phyloP scores from a whole-genome alignment of 1,140 invertebrate species.

The Drosophila orena region DNA sequence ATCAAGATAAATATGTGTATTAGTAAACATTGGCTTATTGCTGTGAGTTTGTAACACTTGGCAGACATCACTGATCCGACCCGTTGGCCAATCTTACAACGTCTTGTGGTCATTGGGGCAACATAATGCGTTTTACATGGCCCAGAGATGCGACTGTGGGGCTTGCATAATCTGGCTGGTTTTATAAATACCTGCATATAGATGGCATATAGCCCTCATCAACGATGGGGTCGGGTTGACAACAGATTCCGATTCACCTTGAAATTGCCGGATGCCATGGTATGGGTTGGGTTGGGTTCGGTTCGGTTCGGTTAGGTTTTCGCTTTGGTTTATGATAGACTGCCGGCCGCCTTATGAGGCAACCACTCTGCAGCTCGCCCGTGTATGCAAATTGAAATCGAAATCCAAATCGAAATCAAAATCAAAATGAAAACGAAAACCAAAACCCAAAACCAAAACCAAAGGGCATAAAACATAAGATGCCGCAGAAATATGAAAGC shows the following conservation, averaged over 20 bases:
- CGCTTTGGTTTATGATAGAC: constrained; percentile 38
- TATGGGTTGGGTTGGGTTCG: neutral
- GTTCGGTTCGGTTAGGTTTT: constrained; percentile 9
- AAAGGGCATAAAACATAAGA: constrained; percentile 10
- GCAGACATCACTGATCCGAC: constrained; percentile 16
- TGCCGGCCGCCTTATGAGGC: constrained; percentile 39
- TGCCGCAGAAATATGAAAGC: constrained; percentile 32
- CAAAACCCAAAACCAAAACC: constrained; percentile 6
- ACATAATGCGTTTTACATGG: constrained; percentile 14
- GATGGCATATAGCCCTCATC: constrained; percentile 14
- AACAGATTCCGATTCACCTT: constrained; percentile 46
- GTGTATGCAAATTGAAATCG: constrained; percentile 45
- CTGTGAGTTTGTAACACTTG: neutral
- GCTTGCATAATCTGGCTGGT: constrained; percentile 16
- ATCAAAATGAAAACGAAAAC: neutral
- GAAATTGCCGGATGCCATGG: constrained; percentile 17
- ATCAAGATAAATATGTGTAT: neutral
- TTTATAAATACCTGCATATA: neutral
- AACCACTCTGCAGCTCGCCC: constrained; percentile 15
- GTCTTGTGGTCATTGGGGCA: constrained; percentile 22
- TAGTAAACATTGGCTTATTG: neutral
- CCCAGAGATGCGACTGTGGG: neutral
- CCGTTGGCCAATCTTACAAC: constrained; percentile 37
- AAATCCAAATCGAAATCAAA: constrained; percentile 2
- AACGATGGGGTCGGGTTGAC: constrained; percentile 23